Conservation (phyloP, 2,113 vertebrate species). For the Arenaria interpres region DNA sequence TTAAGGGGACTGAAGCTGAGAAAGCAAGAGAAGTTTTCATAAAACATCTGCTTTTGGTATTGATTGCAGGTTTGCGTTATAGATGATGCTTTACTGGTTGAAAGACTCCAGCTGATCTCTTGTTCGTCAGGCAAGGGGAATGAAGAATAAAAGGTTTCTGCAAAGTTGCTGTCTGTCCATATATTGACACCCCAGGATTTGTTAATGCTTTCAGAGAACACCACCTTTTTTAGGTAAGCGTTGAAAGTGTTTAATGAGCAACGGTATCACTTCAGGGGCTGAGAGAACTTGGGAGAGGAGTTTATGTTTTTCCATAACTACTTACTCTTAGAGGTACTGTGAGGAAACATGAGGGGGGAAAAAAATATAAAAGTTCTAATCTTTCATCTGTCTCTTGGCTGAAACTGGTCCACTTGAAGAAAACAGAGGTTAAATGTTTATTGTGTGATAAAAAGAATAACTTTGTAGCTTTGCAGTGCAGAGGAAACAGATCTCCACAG, state of each 20-base stretch:
- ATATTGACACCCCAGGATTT: constrained; percentile 13
- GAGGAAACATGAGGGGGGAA: neutral
- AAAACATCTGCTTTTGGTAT: constrained; percentile 54
- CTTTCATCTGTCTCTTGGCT: neutral
- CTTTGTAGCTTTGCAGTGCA: neutral
- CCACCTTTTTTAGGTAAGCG: neutral
- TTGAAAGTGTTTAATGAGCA: neutral
- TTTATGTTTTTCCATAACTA: neutral
- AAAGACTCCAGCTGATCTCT: constrained; percentile 32
- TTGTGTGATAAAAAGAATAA: neutral
- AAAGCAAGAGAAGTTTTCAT: constrained; percentile 50
- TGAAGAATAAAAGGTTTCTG: constrained; percentile 36
- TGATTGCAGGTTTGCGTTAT: constrained; percentile 31
- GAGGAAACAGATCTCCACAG: neutral
- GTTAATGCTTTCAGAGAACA: neutral
- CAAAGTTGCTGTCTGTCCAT: neutral
- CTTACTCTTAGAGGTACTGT: neutral
- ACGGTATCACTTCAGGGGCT: neutral
- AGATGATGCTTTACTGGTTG: neutral
- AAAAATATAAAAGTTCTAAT: neutral
- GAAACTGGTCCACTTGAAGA: neutral
- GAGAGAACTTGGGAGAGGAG: neutral
- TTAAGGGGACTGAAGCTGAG: constrained; percentile 29
- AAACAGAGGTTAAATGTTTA: neutral
- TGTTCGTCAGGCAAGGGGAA: neutral